Evolutionary conservation across 2,113 vertebrate species (phyloP), one percentile per base, ranked within the genome.

Genomic region (Mola mola): DNA sequence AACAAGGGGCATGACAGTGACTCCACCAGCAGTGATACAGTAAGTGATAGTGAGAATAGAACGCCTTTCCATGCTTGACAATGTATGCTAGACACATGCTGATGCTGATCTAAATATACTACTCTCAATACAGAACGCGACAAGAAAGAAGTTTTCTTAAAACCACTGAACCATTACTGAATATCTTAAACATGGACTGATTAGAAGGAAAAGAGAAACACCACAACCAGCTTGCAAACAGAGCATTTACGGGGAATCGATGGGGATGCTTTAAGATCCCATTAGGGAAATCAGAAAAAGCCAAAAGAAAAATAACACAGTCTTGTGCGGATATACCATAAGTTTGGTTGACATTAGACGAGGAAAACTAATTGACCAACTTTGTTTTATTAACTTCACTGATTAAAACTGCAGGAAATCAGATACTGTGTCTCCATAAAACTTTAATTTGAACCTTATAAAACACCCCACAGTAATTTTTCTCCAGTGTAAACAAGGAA

Each of bases 201-300:
- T 19, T 36, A 44, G 0, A 12, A 9, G 8, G 31, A 11, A 31
- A 17, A 1, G 33, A 36, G n/a, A n/a, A n/a, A n/a, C n/a, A n/a
- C n/a, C n/a, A n/a, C n/a, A n/a, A n/a, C n/a, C n/a, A n/a, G n/a
- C n/a, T n/a, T n/a, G n/a, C n/a, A n/a, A 17, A 7, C 4, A 40
- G 24, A 33, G 8, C 12, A n/a, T n/a, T n/a, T n/a, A n/a, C n/a
- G n/a, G n/a, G n/a, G n/a, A n/a, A n/a, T n/a, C n/a, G n/a, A 41
- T 78, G 22, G n/a, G 46, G 38, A 42, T 13, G 42, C 17, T 60
- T 47, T 50, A 58, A 22, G 34, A 22, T 63, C 21, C 57, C 51
- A 29, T 34, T 8, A 10, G 52, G 64, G 46, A 73, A 72, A 59
- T 49, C 28, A 33, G 22, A 47, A 38, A 29, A 37, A n/a, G 25